Evolutionary conservation across 2,797 vertebrate species (phyloP), one percentile per base, ranked within the genome.

Genomic region (Octomys mimax): DNA sequence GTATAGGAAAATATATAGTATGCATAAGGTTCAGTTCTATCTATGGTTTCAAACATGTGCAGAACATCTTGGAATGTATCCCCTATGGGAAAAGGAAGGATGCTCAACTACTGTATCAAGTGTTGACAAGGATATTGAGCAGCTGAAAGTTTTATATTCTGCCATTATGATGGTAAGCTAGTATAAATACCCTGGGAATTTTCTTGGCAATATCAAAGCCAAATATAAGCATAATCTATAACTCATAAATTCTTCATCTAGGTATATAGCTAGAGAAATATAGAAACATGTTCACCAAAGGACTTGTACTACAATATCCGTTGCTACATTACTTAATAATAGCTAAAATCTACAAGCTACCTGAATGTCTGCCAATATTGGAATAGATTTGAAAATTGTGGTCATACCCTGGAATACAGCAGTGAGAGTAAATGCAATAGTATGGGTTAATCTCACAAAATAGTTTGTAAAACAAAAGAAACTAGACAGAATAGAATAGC

Each of bases 331-430:
- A 24, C 59, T 96, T 64, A 77, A 33, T 64, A 89, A 80, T 52
- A 91, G 75, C n/a, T 81, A 96, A 96, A 88, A 77, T 24, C 61
- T 89, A 39, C 2, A 91, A 95, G 57, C 70, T 85, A 66, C 68
- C 33, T 66, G 31, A 92, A 87, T 83, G n/a, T 12, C 64, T 49
- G 33, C 39, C 49, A 83, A 90, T 81, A 79, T 1, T 68, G 46
- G 28, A 90, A 66, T 94, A n/a, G 21, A 73, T 75, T 6, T 6
- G 18, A 46, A 79, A 54, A 59, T n/a, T 93, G 52, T 66, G 68
- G 28, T 87, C 57, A 89, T 19, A 66, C 33, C 73, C 28, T 92
- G 21, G 24, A 92, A 81, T 68, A 73, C 7, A 84, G 26, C 39
- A 39, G 1, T 73, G 33, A 68, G 24, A 95, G 77, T 82, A 95